Conservation (phyloP, 2,797 vertebrate genomes). For the Hypotaenidia okinawae region DNA sequence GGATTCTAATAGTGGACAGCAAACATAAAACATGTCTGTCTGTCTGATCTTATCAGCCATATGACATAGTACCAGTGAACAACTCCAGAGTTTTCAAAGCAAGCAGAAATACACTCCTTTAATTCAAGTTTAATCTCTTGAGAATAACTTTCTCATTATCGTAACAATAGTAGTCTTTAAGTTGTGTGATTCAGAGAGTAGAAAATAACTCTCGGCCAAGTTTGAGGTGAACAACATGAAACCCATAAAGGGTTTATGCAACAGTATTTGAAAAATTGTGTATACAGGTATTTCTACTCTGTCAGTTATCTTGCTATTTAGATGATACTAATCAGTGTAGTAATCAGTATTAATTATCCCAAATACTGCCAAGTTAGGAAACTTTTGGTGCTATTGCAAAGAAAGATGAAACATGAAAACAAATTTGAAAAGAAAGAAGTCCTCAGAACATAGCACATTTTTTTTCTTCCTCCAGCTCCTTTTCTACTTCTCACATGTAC, state of each 20-base stretch:
- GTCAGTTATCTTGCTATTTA: neutral
- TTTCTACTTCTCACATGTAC: neutral
- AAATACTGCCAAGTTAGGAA: neutral
- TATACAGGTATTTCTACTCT: neutral
- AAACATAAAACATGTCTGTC: neutral
- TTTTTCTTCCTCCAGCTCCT: neutral
- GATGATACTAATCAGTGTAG: neutral
- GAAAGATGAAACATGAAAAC: conserved; percentile 38
- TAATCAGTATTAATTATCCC: conserved; percentile 28
- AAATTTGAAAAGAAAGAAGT: neutral
- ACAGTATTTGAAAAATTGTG: neutral
- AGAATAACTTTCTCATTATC: neutral
- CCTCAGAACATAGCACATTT: neutral
- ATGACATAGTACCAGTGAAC: neutral
- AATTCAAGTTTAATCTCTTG: neutral
- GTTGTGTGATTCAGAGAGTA: neutral
- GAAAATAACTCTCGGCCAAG: neutral
- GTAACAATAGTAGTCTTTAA: neutral
- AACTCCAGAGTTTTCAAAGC: neutral
- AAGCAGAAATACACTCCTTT: neutral
- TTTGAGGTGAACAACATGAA: neutral
- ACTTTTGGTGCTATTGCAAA: neutral
- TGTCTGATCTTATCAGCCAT: neutral
- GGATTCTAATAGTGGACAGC: neutral
- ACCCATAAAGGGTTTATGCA: neutral